Evolutionary conservation across 2,888 invertebrate genomes (phyloP).

Genomic region (Andrena praecox): DNA sequence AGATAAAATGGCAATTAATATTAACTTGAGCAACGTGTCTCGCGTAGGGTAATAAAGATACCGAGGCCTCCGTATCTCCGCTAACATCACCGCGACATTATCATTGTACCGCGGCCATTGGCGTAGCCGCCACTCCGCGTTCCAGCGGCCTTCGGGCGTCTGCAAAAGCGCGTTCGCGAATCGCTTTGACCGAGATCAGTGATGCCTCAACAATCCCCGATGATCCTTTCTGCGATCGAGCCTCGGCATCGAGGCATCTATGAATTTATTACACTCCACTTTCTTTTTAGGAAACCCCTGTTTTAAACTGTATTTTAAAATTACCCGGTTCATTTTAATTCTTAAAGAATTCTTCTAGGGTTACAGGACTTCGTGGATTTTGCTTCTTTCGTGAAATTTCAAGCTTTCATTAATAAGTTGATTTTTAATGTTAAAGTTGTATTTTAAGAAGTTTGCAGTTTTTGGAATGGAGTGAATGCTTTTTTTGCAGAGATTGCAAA

Average conservation of each 20-base stretch:
- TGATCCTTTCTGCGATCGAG: neutral
- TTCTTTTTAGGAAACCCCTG: neutral
- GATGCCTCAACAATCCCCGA: slow-evolving; percentile 7
- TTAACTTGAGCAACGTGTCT: slow-evolving; percentile 75
- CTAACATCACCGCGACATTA: slow-evolving; percentile 79
- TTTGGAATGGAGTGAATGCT: neutral
- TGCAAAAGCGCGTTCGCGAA: slow-evolving; percentile 28
- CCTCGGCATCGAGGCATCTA: neutral
- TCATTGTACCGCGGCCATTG: slow-evolving; percentile 69
- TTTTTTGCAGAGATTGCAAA: neutral
- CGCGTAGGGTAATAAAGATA: slow-evolving; percentile 83
- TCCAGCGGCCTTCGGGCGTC: slow-evolving; percentile 33
- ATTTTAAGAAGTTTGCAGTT: neutral
- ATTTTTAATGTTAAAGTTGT: too few relatives aligned
- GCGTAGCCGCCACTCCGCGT: slow-evolving; percentile 60
- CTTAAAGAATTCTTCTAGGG: too few relatives aligned
- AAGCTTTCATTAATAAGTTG: too few relatives aligned
- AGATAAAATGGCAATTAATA: slow-evolving; percentile 84
- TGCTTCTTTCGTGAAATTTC: too few relatives aligned
- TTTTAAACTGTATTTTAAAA: too few relatives aligned
- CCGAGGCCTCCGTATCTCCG: slow-evolving; percentile 76
- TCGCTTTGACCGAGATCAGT: slow-evolving; percentile 66
- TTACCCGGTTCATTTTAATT: too few relatives aligned
- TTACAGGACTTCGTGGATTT: too few relatives aligned
- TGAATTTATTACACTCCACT: neutral